Base-by-base conservation (phyloP, 2,113 vertebrate genomes). In the Megalops atlanticus region DNA sequence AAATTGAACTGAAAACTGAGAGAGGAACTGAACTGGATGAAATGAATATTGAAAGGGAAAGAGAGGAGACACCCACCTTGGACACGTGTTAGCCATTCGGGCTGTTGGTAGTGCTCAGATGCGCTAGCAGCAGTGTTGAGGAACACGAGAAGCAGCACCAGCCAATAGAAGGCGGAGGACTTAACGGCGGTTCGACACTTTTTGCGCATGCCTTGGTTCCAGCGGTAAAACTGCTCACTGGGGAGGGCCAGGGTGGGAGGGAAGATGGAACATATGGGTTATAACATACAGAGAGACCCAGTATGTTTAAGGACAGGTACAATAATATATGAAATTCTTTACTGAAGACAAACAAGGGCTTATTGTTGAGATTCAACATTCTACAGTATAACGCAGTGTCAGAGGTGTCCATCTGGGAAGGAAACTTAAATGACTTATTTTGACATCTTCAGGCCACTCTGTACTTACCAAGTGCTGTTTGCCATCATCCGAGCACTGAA, bases 121-220 rank as follows among this genome's bases (percentile, higher is more conserved):
- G 97, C 96, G 0, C 96, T 97, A 78, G 96, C 96, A 0, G 96
- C 90, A 0, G 97, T 98, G 92, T 98, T 98, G 86, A 98, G 95
- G 88, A 98, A 98, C 79, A 98, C 97, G 0, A 98, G 93, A 27
- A 98, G 89, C 72, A 98, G 88, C 14, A 98, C 96, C 0, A 95
- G 87, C 97, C 97, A 98, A 74, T 98, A 98, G 84, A 97, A 97
- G 0, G 93, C 92, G 36, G 94, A 94, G 0, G 97, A 97, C 83
- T 98, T 98, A 24, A 97, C 96, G 0, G 96, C 96, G 0, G 89
- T 89, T 1, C 96, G 95, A 81, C 96, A 97, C 76, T 90, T 92
- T 1, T 93, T 91, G 14, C 96, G 94, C 52, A 95, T 93, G 0
- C 92, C 90, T 4, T 95, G 85, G 80, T 96, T 98, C 91, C 92